Percentiles rank a stretch among this genome's conserved stretches.
phyloP scores from a whole-genome alignment of 2,888 invertebrate genomes.

The Erynnis tages region DNA sequence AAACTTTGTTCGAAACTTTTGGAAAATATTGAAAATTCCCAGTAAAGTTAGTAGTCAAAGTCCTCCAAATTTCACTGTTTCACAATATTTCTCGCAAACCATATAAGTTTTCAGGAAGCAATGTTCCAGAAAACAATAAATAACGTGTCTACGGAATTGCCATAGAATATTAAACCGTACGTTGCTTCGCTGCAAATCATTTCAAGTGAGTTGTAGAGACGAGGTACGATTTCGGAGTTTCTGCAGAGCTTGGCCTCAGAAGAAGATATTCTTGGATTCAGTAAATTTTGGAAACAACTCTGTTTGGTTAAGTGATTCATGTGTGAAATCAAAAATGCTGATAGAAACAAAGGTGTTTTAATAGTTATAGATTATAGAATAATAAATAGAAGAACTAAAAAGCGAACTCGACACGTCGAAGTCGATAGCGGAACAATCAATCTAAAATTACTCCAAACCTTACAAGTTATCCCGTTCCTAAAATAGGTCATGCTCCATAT shows the following conservation, averaged over 20 bases:
- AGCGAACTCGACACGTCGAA: no score
- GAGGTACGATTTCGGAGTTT: not conserved
- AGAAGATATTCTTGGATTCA: not conserved
- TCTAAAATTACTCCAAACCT: no score
- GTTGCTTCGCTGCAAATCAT: constrained; percentile 12
- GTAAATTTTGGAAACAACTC: not conserved
- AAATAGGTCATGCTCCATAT: not conserved
- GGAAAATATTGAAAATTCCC: no score
- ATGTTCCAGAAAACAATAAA: constrained; percentile 3
- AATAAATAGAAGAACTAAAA: no score
- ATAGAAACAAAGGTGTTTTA: no score
- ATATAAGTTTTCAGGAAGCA: constrained; percentile 2
- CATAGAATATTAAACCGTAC: constrained; percentile 13
- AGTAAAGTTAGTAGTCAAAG: no score
- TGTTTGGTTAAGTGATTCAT: no score
- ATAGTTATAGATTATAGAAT: no score
- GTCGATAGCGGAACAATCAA: no score
- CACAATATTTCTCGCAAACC: not conserved
- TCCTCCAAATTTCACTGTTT: not conserved
- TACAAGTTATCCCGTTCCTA: no score
- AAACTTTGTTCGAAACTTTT: no score
- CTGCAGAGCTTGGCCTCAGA: not conserved
- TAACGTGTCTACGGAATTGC: constrained; percentile 1
- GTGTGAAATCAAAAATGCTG: no score
- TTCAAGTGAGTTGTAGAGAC: constrained; percentile 1